Evolutionary conservation across 2,888 invertebrate species (phyloP), one percentile per base, ranked within the genome.

Genomic region (Resseliella maxima): DNA sequence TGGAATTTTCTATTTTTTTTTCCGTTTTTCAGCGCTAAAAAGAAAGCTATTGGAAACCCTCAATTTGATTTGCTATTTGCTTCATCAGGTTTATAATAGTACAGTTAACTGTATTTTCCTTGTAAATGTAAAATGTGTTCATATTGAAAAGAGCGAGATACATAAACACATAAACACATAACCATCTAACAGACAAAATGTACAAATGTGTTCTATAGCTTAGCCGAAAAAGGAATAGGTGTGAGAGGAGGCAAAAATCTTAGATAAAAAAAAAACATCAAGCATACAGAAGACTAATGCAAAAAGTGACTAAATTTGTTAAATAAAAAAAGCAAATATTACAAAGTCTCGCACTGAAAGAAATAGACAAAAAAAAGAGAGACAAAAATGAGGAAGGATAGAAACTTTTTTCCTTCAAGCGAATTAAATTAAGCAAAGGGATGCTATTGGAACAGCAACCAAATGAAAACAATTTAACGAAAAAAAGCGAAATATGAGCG

Each of bases 341-440:
- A 18, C 50, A 18, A 50, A 50, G 50, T 18, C 50, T 50, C 50
- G 5, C 21, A 21, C 50, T 12, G 50, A 50, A 21, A 10, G 50
- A 50, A 41, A 50, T 6, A 2, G 27, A n/a, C 2, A 59, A 24
- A 59, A 5, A n/a, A 59, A 59, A 59, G 3, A 50, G 12, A 59
- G 27, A n/a, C 12, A 12, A 59, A 24, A 24, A 59, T 59, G 27
- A 59, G 27, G 59, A 59, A 59, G 50, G 50, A 50, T 18, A 6
- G 50, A 50, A 50, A 50, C 18, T 50, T 50, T 50, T 50, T 15
- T 59, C 12, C 27, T 59, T 59, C 59, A 21, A 59, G 24, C 59
- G 59, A 59, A 59, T 59, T 59, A 27, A 59, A 59, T 59, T 59
- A 59, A 59, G 59, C 59, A 59, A 59, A 59, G 59, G 59, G 59